Base-by-base conservation (phyloP, 1,140 invertebrate genomes). In the Melipona quadrifasciata region DNA sequence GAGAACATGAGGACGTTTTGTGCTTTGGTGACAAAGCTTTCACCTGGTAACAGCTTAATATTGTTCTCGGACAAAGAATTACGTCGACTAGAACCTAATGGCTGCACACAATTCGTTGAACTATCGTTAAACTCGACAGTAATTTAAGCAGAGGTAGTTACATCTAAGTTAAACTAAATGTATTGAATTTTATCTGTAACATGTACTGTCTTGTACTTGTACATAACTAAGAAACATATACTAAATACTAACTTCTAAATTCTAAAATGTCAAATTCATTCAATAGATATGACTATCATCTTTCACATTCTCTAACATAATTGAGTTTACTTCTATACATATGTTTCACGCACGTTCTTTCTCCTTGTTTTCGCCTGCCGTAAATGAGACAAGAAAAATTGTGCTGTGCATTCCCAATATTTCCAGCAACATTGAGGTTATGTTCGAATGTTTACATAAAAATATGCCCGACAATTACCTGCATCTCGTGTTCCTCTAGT, bases 1-100 rank as follows among this genome's bases (percentile, higher is more conserved):
- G 96, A 96, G 94, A 97, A 97, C 95, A 98, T 96, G 57, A 98
- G 95, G 55, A 98, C 97, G 93, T 96, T 97, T 91, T 97, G 96
- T n/a, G 97, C 97, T 91, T 96, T 96, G 16, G 97, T 96, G 84
- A 98, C 96, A 58, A 97, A 94, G 84, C 96, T 95, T 94, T 99
- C 98, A 71, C 98, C 98, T 96, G 94, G 65, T 93, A 95, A 92
- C 85, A 95, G 86, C 86, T 94, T 94, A 57, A 94, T 86, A 87
- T 85, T 93, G 70, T 92, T 93, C 81, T 94, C 93, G 85, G 85
- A 87, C 55, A 93, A 75, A 6, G 92, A 94, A 89, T 92, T 92
- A 75, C 92, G 89, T 83, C 93, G 87, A 80, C 91, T 94, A 55
- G 91, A 91, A 86, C 90, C 91, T 4, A 94, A 58, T 47, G 78